A percentile compares a stretch with the other conserved stretches of the same genome.
Conservation (phyloP, 2,888 invertebrate genomes). For the Trilocha varians region DNA sequence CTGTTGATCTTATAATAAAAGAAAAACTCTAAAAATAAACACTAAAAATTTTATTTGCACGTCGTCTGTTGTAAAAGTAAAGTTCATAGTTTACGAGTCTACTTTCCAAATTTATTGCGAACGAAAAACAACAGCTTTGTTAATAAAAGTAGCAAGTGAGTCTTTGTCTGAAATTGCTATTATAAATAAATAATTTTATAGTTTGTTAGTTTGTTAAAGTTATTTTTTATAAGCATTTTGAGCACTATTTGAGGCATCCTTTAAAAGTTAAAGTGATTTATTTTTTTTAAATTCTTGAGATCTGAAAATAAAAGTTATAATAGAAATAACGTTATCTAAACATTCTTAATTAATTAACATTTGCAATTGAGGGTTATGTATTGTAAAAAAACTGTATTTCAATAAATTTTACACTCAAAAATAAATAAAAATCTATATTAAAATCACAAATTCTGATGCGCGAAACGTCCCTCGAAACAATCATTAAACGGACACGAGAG, state of each 20-base stretch:
- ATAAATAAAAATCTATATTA: constrained; percentile 22
- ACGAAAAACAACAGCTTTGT: neutral
- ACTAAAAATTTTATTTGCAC: no score
- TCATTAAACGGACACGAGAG: constrained; percentile 38
- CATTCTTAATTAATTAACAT: no score
- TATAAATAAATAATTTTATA: constrained; percentile 4
- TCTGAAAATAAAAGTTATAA: no score
- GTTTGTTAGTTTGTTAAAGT: neutral
- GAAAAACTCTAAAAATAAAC: no score
- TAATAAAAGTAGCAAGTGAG: neutral
- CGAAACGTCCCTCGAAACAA: constrained; percentile 32
- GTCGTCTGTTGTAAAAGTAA: constrained; percentile 4
- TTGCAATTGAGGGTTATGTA: no score
- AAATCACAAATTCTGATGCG: constrained; percentile 41
- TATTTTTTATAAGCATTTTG: neutral
- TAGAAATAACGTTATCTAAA: constrained; percentile 13
- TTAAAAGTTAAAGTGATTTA: no score
- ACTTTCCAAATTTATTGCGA: neutral
- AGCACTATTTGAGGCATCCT: no score
- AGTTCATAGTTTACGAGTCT: neutral
- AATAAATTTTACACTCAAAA: constrained; percentile 15
- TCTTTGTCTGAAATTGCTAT: neutral
- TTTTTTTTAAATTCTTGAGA: no score
- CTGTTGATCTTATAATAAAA: no score
- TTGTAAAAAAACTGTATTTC: no score